Evolutionary conservation across 1,140 invertebrate genomes (phyloP), one percentile per base, ranked within the genome.

Genomic region (Trypoxylus dichotomus): DNA sequence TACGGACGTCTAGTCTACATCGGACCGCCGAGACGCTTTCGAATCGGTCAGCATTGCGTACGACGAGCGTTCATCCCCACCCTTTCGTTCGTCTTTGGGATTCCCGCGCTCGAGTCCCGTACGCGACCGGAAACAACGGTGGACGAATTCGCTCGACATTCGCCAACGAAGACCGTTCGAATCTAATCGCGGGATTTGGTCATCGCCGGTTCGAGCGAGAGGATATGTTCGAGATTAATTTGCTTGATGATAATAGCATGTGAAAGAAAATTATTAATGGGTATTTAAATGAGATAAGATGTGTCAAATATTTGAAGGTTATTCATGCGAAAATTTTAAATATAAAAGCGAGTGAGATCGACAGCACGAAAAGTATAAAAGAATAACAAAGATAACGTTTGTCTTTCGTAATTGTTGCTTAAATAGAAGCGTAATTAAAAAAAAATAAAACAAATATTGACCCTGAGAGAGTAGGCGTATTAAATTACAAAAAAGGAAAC

Each of bases 21-120:
- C 76, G 75, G 76, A 80, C 80, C 82, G 81, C 82, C 83, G 84
- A 77, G 81, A 81, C 81, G 82, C 80, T 19, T 74, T 58, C 37
- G 75, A 25, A 68, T 25, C n/a, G 75, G 11, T 63, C 47, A 58
- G 21, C 58, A 76, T 43, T 74, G 75, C 58, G 13, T 68, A 74
- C 80, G 80, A 76, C 76, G 71, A 41, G 24, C 37, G 68, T 78
- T 80, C 74, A 47, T 32, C 25, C 8, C 29, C 60, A 25, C 15
- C 25, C 21, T 58, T 54, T 24, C 25, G 21, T 5, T 73, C 37
- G 32, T 19, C 27, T 47, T 13, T 47, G 43, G 43, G n/a, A 47
- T 47, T 47, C 42, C 19, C 32, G 43, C 41, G 63, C 73, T 47
- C 71, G 75, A 42, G 47, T 71, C 42, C 58, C 42, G 21, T 42